Evolutionary conservation across 2,113 vertebrate genomes (phyloP).

Genomic region (Neogobius melanostomus): DNA sequence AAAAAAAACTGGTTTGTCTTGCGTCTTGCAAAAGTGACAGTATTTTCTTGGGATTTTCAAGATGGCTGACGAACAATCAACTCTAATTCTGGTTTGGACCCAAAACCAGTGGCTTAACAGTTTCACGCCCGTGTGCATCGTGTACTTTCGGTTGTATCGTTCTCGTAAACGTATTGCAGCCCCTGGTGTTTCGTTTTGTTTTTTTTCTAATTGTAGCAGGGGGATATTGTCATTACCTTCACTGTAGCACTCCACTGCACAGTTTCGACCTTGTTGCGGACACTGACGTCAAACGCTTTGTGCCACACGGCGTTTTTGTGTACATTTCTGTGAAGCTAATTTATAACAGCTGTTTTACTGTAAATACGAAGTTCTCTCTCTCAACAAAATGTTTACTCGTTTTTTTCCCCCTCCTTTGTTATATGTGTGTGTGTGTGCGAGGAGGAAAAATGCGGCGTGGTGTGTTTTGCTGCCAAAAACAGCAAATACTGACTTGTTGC

Average conservation of each 20-base stretch:
- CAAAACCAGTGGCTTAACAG: slow-evolving; percentile 65
- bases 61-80: slow-evolving; percentile 56
- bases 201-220: slow-evolving; percentile 70
- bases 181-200: slow-evolving; percentile 12
- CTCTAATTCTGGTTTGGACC: slow-evolving; percentile 6
- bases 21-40: slow-evolving; percentile 36
- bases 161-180: slow-evolving; percentile 51
- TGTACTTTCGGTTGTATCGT: slow-evolving; percentile 59
- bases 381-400: slow-evolving; percentile 62
- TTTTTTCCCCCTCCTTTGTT: slow-evolving; percentile 10
- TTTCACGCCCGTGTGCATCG: slow-evolving; percentile 54
- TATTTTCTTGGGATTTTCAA: slow-evolving; percentile 34
- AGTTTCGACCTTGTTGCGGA: slow-evolving; percentile 31
- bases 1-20: neutral
- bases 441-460: slow-evolving; percentile 35
- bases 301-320: slow-evolving; percentile 49
- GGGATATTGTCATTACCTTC: slow-evolving; percentile 42
- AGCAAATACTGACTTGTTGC: slow-evolving; percentile 62
- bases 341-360: slow-evolving; percentile 73
- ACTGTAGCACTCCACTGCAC: slow-evolving; percentile 60
- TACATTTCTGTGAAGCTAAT: slow-evolving; percentile 76
- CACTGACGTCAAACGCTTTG: slow-evolving; percentile 15
- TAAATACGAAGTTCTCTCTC: slow-evolving; percentile 55
- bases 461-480: slow-evolving; percentile 60
- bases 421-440: slow-evolving; percentile 36